Evolutionary conservation across 2,888 invertebrate species (phyloP).

Genomic region (Ophion ellenae): DNA sequence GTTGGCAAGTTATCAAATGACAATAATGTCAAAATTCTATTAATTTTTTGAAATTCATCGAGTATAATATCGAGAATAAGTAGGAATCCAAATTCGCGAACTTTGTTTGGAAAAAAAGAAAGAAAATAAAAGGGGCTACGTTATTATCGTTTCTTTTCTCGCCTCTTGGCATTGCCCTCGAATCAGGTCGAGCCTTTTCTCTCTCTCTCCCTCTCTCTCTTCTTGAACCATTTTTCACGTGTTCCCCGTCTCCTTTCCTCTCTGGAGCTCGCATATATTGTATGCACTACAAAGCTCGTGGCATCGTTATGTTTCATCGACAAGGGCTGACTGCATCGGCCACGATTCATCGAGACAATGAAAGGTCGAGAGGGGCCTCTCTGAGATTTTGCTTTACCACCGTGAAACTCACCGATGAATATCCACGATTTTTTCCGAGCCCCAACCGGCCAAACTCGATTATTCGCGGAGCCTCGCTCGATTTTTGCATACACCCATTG

Average conservation of each 20-base stretch:
- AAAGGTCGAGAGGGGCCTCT: conserved; percentile 60
- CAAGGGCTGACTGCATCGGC: conserved; percentile 61
- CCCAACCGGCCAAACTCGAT: conserved; percentile 6
- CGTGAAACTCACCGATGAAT: conserved; percentile 46
- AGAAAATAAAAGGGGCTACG: not conserved
- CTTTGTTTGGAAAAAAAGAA: not conserved
- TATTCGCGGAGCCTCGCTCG: not conserved
- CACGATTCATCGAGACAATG: conserved; percentile 59
- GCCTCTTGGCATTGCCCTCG: conserved; percentile 7
- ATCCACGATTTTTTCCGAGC: conserved; percentile 48
- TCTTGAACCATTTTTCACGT: not conserved
- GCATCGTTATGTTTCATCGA: conserved; percentile 57
- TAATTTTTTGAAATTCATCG: too few relatives aligned
- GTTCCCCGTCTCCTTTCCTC: not conserved
- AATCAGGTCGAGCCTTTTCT: conserved; percentile 58
- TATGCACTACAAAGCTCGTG: conserved; percentile 38
- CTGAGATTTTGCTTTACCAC: conserved; percentile 21
- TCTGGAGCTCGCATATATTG: conserved; percentile 29
- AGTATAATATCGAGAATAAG: not conserved
- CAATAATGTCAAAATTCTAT: not conserved
- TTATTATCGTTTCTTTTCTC: conserved; percentile 1
- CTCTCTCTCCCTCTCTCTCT: not conserved
- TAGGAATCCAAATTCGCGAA: not conserved
- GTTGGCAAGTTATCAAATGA: conserved; percentile 72
- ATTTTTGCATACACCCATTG: too few relatives aligned